phyloP scores from a whole-genome alignment of 1,140 invertebrate species.

The Ceratosolen fusciceps region DNA sequence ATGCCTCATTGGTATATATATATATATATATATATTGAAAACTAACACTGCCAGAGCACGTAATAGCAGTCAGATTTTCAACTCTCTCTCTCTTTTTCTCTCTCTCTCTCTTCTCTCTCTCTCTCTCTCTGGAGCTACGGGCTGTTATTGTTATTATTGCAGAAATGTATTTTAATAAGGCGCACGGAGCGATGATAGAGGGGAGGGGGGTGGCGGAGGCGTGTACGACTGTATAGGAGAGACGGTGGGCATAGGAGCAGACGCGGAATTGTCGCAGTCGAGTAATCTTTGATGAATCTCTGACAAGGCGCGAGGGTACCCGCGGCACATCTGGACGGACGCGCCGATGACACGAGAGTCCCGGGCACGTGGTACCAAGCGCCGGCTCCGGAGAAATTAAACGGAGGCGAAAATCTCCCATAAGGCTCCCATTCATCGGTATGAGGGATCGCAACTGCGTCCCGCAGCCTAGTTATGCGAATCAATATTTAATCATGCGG shows the following conservation, averaged over 20 bases:
- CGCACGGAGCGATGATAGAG: conserved; percentile 1
- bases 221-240: no score
- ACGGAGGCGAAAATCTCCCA: conserved; percentile 49
- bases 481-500: conserved; percentile 56
- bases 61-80: not conserved
- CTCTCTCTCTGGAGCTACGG: not conserved
- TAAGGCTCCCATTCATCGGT: conserved; percentile 46
- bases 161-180: conserved; percentile 30
- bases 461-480: conserved; percentile 46
- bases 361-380: not conserved
- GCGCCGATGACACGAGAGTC: conserved; percentile 28
- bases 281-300: conserved; percentile 47
- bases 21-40: conserved; percentile 10
- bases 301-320: conserved; percentile 15
- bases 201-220: no score
- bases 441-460: not conserved
- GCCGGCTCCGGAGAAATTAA: conserved; percentile 46
- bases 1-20: no score
- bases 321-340: not conserved
- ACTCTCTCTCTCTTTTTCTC: no score
- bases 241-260: not conserved
- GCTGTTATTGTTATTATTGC: conserved; percentile 13
- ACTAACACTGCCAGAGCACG: not conserved
- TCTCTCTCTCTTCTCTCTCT: no score
- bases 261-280: not conserved